Conservation (phyloP, 2,888 invertebrate species). For the Pseudococcus viburni region DNA sequence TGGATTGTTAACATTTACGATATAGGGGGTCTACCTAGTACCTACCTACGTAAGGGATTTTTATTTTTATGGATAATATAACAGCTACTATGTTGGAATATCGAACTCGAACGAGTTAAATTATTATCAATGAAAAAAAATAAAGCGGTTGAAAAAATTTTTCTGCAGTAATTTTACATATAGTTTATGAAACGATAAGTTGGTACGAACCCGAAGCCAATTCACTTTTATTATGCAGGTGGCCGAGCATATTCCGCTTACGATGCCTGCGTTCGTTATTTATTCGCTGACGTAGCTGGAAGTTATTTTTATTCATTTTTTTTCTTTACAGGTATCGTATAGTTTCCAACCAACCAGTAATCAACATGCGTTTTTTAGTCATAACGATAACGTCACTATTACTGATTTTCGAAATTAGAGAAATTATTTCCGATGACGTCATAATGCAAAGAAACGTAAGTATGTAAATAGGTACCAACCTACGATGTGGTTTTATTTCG, state of each 20-base stretch:
- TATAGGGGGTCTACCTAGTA: constrained; percentile 6
- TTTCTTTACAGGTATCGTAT: constrained; percentile 16
- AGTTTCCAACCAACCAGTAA: background rate
- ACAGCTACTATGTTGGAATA: constrained; percentile 32
- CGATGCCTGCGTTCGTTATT: background rate
- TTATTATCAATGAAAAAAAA: constrained; percentile 44
- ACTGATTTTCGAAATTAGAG: constrained; percentile 57
- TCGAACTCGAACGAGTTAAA: constrained; percentile 29
- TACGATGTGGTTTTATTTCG: constrained; percentile 14
- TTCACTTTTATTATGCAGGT: constrained; percentile 44
- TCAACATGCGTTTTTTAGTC: constrained; percentile 62
- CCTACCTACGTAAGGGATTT: constrained; percentile 23
- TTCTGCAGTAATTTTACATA: background rate
- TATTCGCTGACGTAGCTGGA: constrained; percentile 3
- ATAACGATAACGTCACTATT: constrained; percentile 58
- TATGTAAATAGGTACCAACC: constrained; percentile 17
- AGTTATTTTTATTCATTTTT: background rate
- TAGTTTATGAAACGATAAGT: background rate
- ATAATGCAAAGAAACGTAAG: constrained; percentile 70
- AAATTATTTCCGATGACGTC: constrained; percentile 69
- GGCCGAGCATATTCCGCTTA: constrained; percentile 35
- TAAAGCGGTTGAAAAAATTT: constrained; percentile 18
- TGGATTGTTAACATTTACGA: constrained; percentile 58
- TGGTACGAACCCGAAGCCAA: background rate
- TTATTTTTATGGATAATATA: constrained; percentile 55